Evolutionary conservation across 2,888 invertebrate genomes (phyloP), one percentile per base, ranked within the genome.

Genomic region (Heterodera filipjevi): DNA sequence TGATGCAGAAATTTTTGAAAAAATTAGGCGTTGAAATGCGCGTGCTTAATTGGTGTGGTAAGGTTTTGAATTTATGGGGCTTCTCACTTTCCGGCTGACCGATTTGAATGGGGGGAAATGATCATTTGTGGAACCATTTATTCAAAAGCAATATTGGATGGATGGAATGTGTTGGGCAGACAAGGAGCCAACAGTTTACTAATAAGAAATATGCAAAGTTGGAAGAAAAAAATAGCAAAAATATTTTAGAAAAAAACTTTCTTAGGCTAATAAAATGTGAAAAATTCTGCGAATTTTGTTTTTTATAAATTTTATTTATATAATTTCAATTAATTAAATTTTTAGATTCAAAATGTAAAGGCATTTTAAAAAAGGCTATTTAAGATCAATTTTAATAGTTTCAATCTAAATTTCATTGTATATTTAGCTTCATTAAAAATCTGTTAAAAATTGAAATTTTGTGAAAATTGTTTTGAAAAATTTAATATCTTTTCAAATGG

Each of bases 41-140:
- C 6, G 27, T 27, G 59, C 59, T 59, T 27, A 59, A 27, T 59
- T 19, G 59, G 27, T 53, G n/a, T n/a, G n/a, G n/a, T 19, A 27
- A 8, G 27, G 59, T 22, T 59, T 59, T 59, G 27, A 27, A 59
- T 59, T 59, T 59, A 59, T 59, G 59, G 59, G 59, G 59, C 59
- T 59, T 59, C 59, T 59, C 59, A 59, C 59, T 59, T 59, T 59
- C 59, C 59, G 59, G 27, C 27, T 59, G 59, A 59, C 27, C 27
- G 59, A 59, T 27, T 59, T 59, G 59, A 59, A 27, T 59, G 59
- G n/a, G 59, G 59, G 0, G 27, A 59, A 59, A n/a, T 59, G 59
- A 59, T 59, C 27, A 59, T 59, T 59, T 59, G 59, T 59, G 59
- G 59, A 59, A 59, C 27, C 27, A 59, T 59, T 59, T 59, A n/a